phyloP scores from a whole-genome alignment of 1,140 invertebrate genomes.

The Drosophila neocordata region DNA sequence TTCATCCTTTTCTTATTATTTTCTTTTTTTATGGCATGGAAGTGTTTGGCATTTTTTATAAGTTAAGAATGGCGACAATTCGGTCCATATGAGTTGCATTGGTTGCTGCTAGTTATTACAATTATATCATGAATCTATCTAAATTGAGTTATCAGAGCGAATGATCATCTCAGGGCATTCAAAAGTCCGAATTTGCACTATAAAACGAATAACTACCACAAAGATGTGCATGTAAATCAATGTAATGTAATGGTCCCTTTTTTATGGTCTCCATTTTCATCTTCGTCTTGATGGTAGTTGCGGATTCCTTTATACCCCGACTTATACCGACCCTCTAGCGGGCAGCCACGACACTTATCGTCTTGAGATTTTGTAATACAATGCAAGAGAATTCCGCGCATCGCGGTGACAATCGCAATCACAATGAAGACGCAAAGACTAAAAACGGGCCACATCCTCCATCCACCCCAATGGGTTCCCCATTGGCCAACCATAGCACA shows the following conservation, averaged over 20 bases:
- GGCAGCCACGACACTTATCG: conserved; percentile 16
- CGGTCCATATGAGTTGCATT: background rate
- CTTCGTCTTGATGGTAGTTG: background rate
- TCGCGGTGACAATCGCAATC: conserved; percentile 42
- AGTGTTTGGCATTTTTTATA: background rate
- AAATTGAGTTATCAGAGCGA: background rate
- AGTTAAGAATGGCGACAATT: background rate
- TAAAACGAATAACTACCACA: conserved; percentile 14
- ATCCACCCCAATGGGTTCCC: background rate
- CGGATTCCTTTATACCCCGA: too few species aligned
- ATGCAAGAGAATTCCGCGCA: conserved; percentile 40
- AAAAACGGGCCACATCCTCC: conserved; percentile 8
- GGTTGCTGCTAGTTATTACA: background rate
- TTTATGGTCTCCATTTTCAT: conserved; percentile 37
- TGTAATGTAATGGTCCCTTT: conserved; percentile 45
- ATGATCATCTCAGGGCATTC: background rate
- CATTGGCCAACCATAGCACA: background rate
- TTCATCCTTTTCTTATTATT: background rate
- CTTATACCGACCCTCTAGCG: too few species aligned
- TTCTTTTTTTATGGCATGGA: background rate
- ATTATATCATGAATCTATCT: background rate
- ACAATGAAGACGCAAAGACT: conserved; percentile 18
- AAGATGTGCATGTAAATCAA: conserved; percentile 60
- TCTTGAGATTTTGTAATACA: conserved; percentile 49
- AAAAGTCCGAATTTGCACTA: conserved; percentile 8